Percentiles rank a stretch among this genome's conserved stretches.
Evolutionary conservation across 2,888 invertebrate genomes (phyloP).

Genomic region (Amorpha juglandis): DNA sequence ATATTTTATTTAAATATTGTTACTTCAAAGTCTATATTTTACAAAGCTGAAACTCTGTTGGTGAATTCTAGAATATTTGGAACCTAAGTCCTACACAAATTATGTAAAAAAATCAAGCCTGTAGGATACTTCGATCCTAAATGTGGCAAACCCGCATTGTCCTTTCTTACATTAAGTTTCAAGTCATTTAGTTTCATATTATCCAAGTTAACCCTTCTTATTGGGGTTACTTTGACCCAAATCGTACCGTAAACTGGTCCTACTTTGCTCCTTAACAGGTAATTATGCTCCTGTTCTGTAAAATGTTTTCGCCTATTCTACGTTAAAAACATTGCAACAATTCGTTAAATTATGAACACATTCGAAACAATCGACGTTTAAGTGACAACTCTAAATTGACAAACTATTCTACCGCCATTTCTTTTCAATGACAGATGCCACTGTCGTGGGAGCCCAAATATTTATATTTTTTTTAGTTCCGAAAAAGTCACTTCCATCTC

Average conservation of each 20-base stretch:
- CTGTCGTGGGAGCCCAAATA: too few relatives aligned
- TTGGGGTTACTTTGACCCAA: neutral
- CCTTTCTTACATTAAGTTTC: neutral
- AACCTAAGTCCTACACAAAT: neutral
- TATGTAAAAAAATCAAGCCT: neutral
- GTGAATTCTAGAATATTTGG: neutral
- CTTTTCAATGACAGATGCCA: too few relatives aligned
- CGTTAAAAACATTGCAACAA: too few relatives aligned
- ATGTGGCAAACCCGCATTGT: neutral
- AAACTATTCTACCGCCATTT: too few relatives aligned
- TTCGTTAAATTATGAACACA: too few relatives aligned
- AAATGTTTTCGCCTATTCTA: too few relatives aligned
- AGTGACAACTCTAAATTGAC: too few relatives aligned
- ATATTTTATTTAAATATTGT: neutral
- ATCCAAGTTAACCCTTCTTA: neutral
- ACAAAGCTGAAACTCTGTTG: neutral
- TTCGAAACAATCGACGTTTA: too few relatives aligned
- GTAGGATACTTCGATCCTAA: neutral
- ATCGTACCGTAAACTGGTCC: neutral
- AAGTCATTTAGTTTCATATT: neutral
- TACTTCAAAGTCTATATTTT: neutral
- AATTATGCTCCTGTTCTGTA: too few relatives aligned
- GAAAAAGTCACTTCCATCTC: too few relatives aligned
- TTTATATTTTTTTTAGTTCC: too few relatives aligned
- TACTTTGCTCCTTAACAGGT: too few relatives aligned